Evolutionary conservation across 2,797 vertebrate genomes (phyloP).

Genomic region (Lerista edwardsae): DNA sequence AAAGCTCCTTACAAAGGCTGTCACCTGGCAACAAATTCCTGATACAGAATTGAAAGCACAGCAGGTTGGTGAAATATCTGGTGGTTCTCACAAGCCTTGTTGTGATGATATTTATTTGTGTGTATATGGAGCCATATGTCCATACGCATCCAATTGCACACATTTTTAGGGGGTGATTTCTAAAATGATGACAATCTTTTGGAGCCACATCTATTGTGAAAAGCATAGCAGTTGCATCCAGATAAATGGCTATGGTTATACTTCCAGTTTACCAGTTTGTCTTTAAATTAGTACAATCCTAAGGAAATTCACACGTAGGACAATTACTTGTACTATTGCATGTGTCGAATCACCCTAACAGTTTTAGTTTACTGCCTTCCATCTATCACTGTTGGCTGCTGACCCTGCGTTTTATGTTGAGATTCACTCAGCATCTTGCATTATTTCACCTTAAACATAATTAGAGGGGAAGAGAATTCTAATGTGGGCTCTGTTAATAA

Average conservation of each 20-base stretch:
- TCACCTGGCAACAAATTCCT: not conserved
- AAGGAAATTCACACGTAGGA: not conserved
- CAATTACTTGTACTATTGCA: not conserved
- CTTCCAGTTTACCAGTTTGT: not conserved
- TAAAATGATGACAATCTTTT: not conserved
- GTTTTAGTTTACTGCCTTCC: not conserved
- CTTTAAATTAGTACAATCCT: not conserved
- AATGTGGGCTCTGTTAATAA: slow-evolving; percentile 48
- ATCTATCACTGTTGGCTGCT: not conserved
- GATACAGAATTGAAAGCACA: no score
- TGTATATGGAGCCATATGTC: not conserved
- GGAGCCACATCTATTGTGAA: no score
- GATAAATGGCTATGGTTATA: no score
- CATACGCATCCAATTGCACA: not conserved
- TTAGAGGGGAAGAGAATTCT: slow-evolving; percentile 31
- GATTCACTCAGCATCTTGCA: slow-evolving; percentile 22
- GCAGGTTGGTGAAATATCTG: no score
- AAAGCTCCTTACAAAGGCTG: not conserved
- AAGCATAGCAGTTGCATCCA: not conserved
- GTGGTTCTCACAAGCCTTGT: not conserved
- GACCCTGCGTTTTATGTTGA: not conserved
- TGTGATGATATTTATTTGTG: not conserved
- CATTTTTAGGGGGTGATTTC: not conserved
- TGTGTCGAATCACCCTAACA: not conserved
- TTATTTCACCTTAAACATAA: slow-evolving; percentile 33